Conservation (phyloP, 2,113 vertebrate genomes). For the Furnarius figulus region DNA sequence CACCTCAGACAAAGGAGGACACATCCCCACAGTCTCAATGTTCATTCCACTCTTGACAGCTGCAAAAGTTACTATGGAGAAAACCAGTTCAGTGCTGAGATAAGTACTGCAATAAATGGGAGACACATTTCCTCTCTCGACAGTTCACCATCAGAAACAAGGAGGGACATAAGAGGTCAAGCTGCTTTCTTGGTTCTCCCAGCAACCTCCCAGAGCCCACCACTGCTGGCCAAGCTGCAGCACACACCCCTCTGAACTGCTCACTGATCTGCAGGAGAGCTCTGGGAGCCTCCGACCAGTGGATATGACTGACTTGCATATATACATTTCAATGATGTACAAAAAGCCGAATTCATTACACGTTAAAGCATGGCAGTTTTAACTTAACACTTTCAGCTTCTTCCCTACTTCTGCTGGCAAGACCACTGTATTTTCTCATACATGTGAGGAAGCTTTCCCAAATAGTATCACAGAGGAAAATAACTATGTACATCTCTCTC, state of each 20-base stretch:
- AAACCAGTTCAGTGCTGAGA: neutral
- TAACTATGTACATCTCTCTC: neutral
- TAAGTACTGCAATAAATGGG: neutral
- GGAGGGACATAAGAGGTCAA: neutral
- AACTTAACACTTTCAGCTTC: neutral
- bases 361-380: neutral
- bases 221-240: neutral
- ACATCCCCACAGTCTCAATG: neutral
- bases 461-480: neutral
- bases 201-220: neutral
- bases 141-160: neutral
- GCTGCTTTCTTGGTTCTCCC: neutral
- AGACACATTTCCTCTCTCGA: neutral
- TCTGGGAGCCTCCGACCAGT: neutral
- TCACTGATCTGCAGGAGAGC: neutral
- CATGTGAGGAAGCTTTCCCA: neutral
- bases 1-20: neutral
- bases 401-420: neutral
- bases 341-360: conserved; percentile 20
- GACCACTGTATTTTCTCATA: neutral
- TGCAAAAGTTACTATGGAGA: neutral
- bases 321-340: neutral
- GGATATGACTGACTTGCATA: neutral
- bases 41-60: neutral
- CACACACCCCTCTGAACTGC: neutral